Percentiles rank a stretch among this genome's conserved stretches.
Evolutionary conservation across 2,797 vertebrate species (phyloP).

Genomic region (Hydrolagus colliei): DNA sequence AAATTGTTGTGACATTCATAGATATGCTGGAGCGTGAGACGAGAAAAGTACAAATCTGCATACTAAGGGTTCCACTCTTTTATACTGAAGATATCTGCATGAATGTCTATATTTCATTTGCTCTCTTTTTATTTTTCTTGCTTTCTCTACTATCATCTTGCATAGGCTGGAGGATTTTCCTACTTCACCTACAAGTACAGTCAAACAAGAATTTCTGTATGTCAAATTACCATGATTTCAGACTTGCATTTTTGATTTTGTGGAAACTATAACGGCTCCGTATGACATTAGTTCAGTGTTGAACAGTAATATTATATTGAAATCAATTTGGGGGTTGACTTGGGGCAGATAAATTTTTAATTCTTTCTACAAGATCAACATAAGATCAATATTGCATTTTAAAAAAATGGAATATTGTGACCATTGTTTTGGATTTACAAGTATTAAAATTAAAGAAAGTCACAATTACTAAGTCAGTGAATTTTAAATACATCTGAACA

Average conservation of each 20-base stretch:
- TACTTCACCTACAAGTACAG: conserved; percentile 98
- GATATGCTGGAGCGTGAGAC: neutral
- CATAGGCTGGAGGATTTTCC: conserved; percentile 99
- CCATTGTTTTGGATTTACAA: neutral
- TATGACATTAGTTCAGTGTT: conserved; percentile 16
- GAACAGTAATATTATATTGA: conserved; percentile 45
- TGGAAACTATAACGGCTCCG: neutral
- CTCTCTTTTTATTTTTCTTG: conserved; percentile 63
- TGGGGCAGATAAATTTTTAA: neutral
- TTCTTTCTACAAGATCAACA: neutral
- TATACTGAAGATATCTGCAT: conserved; percentile 45
- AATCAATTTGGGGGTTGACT: conserved; percentile 2
- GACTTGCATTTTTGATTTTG: conserved; percentile 18
- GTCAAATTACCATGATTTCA: conserved; percentile 47
- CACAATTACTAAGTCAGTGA: neutral
- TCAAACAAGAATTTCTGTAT: conserved; percentile 99
- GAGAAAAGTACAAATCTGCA: neutral
- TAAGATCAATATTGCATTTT: neutral
- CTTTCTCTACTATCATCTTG: conserved; percentile 62
- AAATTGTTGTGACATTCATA: neutral
- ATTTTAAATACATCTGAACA: neutral
- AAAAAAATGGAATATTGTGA: neutral
- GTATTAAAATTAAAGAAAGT: neutral
- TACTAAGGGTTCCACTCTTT: conserved; percentile 48
- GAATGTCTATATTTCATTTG: conserved; percentile 60